Evolutionary conservation across 1,140 invertebrate species (phyloP).

Genomic region (Aphaenogaster rudis): DNA sequence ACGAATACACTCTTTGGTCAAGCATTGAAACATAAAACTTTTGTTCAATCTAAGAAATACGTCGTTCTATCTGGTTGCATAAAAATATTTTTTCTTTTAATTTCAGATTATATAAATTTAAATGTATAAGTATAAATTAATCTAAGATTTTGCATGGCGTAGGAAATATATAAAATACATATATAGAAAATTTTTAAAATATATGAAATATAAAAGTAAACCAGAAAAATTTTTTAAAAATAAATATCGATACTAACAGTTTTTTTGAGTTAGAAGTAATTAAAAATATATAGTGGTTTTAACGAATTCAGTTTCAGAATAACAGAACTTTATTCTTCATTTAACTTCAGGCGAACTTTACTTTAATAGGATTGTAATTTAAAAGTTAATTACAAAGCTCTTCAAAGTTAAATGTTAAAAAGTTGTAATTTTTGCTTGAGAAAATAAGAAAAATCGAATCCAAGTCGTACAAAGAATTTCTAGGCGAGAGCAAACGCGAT

Average conservation of each 20-base stretch:
- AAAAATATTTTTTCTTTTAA: background rate
- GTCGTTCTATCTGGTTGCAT: background rate
- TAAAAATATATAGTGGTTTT: conserved; percentile 44
- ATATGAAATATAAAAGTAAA: background rate
- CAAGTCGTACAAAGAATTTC: conserved; percentile 24
- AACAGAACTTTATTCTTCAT: conserved; percentile 57
- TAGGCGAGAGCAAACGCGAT: background rate
- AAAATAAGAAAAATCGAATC: conserved; percentile 9
- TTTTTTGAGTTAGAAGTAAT: conserved; percentile 13
- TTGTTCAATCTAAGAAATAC: background rate
- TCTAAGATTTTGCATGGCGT: background rate
- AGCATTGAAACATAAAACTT: background rate
- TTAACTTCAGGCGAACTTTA: conserved; percentile 46
- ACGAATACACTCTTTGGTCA: background rate
- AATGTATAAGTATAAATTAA: background rate
- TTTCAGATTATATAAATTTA: background rate
- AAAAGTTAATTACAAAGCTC: conserved; percentile 55
- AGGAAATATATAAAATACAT: background rate
- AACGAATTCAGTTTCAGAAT: conserved; percentile 52
- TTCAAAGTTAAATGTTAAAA: conserved; percentile 48
- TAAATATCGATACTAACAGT: conserved; percentile 28
- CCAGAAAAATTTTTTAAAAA: background rate
- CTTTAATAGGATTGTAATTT: conserved; percentile 54
- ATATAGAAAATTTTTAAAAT: background rate
- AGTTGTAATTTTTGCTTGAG: conserved; percentile 44